Conservation (phyloP, 2,113 vertebrate genomes). For the Corythoichthys intestinalis region DNA sequence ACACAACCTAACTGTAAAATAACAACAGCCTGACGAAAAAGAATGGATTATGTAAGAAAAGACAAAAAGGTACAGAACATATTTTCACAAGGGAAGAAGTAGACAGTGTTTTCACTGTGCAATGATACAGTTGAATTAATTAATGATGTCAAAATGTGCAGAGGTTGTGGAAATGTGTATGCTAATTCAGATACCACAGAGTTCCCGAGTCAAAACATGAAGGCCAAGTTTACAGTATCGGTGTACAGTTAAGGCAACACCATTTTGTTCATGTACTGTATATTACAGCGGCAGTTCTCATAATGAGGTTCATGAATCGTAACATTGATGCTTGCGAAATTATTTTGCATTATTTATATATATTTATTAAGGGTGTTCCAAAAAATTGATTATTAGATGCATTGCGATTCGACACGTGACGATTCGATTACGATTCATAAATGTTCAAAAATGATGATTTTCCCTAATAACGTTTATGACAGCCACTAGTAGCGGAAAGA, state of each 20-base stretch:
- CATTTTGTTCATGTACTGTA: background rate
- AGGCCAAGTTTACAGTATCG: constrained; percentile 54
- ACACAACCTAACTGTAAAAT: constrained; percentile 9
- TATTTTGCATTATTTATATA: background rate
- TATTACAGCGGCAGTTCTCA: background rate
- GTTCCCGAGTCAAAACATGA: constrained; percentile 7
- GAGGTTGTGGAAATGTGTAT: constrained; percentile 8
- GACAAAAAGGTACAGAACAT: constrained; percentile 31
- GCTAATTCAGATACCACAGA: constrained; percentile 1
- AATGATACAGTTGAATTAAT: constrained; percentile 21
- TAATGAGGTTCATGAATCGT: background rate
- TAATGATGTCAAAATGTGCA: constrained; percentile 14
- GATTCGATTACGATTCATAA: no score
- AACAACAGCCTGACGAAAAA: constrained; percentile 26
- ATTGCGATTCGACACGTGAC: no score
- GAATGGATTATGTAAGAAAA: constrained; percentile 20
- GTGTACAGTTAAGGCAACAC: constrained; percentile 46
- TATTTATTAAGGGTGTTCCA: no score
- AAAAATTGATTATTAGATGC: no score
- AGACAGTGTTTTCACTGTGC: constrained; percentile 30
- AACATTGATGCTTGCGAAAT: background rate
- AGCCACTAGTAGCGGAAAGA: no score
- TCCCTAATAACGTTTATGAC: no score
- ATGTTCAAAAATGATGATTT: no score
- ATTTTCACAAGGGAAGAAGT: constrained; percentile 34